Evolutionary conservation across 2,113 vertebrate species (phyloP).

Genomic region (Formicarius rufipectus): DNA sequence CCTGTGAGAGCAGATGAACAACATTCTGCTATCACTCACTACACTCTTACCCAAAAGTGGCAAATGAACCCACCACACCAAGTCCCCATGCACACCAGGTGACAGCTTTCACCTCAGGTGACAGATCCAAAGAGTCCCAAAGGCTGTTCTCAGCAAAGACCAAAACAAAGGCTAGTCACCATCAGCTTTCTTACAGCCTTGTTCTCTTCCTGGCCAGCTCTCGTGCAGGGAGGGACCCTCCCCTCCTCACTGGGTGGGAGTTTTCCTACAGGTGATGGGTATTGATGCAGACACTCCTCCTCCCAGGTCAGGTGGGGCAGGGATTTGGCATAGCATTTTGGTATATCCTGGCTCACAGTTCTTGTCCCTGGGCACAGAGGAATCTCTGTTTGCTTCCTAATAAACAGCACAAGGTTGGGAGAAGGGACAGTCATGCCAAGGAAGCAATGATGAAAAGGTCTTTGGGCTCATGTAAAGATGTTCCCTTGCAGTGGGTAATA

Average conservation of each 20-base stretch:
- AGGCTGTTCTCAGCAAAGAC: background rate
- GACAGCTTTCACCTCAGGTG: fast-evolving
- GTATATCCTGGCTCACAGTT: background rate
- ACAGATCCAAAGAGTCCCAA: background rate
- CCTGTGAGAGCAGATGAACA: background rate
- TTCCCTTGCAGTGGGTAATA: background rate
- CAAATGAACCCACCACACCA: background rate
- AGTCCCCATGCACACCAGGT: background rate
- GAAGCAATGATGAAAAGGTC: background rate
- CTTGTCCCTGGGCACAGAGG: background rate
- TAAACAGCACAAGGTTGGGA: background rate
- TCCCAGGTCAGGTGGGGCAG: background rate
- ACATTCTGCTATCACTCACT: too few species aligned
- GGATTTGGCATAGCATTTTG: background rate
- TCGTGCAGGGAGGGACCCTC: background rate
- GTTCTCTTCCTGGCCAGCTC: background rate
- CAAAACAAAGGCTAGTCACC: background rate
- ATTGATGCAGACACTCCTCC: background rate
- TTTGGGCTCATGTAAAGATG: background rate
- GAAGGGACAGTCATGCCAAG: background rate
- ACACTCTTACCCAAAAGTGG: background rate
- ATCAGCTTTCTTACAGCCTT: background rate
- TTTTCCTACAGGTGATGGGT: background rate
- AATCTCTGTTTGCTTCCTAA: background rate
- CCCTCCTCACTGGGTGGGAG: background rate